Percentiles rank a stretch among this genome's conserved stretches.
Evolutionary conservation across 1,140 invertebrate genomes (phyloP).

Genomic region (Aphaenogaster ashmeadi): DNA sequence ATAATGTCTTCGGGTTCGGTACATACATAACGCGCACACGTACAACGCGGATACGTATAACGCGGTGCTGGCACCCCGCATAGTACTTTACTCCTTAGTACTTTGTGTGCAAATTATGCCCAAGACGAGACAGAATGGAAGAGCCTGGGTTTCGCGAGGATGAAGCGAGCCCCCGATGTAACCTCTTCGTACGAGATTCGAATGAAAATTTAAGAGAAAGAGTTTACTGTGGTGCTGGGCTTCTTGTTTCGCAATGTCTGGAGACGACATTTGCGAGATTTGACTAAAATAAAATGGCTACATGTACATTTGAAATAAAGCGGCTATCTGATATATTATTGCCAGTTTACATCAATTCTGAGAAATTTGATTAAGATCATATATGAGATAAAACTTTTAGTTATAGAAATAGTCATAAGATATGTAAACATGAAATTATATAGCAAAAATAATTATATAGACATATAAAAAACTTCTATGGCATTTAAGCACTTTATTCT

Average conservation of each 20-base stretch:
- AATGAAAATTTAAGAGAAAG: conserved; percentile 80
- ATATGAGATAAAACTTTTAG: not conserved
- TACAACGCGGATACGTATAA: conserved; percentile 71
- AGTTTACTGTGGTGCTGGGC: conserved; percentile 46
- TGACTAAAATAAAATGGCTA: not conserved
- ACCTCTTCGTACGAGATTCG: conserved; percentile 79
- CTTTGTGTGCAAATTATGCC: conserved; percentile 86
- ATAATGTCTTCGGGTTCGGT: conserved; percentile 81
- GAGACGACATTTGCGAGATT: not conserved
- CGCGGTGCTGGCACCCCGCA: conserved; percentile 75
- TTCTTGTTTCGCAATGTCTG: not conserved
- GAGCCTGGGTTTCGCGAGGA: conserved; percentile 78
- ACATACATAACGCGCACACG: conserved; percentile 67
- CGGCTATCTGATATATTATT: not conserved
- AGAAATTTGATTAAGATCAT: not conserved
- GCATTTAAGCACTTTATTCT: not conserved
- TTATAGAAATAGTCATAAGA: not conserved
- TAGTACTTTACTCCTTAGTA: conserved; percentile 79
- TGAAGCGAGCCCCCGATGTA: conserved; percentile 79
- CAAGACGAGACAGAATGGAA: conserved; percentile 81
- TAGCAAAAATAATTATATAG: not conserved
- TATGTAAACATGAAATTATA: not conserved
- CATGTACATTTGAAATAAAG: not conserved
- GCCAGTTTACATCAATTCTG: not conserved
- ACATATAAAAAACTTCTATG: not conserved